Conservation (phyloP, 2,797 vertebrate genomes). For the Falco naumanni region DNA sequence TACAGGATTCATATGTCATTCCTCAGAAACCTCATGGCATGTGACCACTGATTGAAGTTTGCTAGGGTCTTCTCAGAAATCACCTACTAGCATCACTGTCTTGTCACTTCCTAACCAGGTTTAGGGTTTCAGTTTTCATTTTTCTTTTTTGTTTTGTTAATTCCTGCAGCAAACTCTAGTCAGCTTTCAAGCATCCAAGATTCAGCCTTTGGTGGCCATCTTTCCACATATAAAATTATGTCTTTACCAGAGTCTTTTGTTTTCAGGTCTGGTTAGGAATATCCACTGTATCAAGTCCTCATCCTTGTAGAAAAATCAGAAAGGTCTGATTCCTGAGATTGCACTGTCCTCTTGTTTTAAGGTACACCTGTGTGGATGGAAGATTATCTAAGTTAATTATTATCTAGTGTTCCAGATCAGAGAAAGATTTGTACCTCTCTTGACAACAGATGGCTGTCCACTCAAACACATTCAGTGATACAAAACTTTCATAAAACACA, state of each 20-base stretch:
- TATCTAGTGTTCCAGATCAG: not conserved
- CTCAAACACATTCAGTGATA: not conserved
- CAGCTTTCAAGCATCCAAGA: not conserved
- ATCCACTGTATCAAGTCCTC: not conserved
- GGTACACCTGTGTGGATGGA: not conserved
- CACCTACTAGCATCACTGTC: not conserved
- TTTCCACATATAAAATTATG: not conserved
- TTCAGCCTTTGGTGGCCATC: not conserved
- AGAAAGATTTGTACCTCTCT: not conserved
- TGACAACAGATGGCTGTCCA: not conserved
- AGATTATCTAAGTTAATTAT: not conserved
- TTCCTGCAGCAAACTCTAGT: not conserved
- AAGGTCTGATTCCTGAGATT: not conserved
- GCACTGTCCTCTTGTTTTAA: not conserved
- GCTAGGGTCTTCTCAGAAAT: not conserved
- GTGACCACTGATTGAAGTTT: not conserved
- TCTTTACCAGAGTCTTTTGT: not conserved
- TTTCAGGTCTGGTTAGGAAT: not conserved
- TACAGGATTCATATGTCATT: fast-evolving
- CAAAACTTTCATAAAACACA: not conserved
- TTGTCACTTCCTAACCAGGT: not conserved
- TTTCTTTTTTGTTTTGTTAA: not conserved
- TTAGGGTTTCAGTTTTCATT: fast-evolving
- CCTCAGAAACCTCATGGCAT: not conserved
- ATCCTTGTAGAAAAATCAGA: not conserved